Base-by-base conservation (phyloP, 2,888 invertebrate genomes). In the Folsomia candida region DNA sequence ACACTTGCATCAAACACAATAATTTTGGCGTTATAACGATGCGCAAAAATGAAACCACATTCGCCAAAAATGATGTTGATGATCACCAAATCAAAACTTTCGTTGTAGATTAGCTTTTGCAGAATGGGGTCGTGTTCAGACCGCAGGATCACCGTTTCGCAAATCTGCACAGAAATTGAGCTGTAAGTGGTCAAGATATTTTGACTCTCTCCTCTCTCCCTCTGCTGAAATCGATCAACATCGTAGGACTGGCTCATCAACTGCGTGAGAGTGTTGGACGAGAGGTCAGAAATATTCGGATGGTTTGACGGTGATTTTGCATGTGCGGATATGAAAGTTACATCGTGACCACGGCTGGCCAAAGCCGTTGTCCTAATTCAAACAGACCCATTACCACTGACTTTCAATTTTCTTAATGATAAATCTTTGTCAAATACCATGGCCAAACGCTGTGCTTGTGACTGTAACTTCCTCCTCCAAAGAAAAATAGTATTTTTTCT, bases 401-500 rank as follows among this genome's bases (percentile, higher is more conserved):
- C 18, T 47, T 11, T 47, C 18, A 47, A 47, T 47, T 11, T 9
- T 47, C 18, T 54, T 20, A n/a, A 20, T 14, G 54, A 54, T 54
- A 54, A n/a, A n/a, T 6, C 22, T 54, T 54, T 20, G 4, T 54
- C 22, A 18, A 51, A 28, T 75, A 6, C 54, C 54, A 73, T n/a
- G 78, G 78, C 75, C 75, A 76, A 2, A 72, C 54, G 22, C 54
- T 54, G 54, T 54, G 18, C 62, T 75, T 72, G 51, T 75, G 75
- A 9, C 64, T 65, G n/a, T 74, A 71, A 29, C 74, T 76, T 27
- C 78, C 78, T 51, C 78, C 78, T 37, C 75, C 68, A 57, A 75
- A 78, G 70, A 78, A 78, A 61, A 76, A 78, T 2, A 78, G 64
- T 47, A 78, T 78, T 25, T 75, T 76, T 26, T 54, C 54, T 4